Evolutionary conservation across 2,888 invertebrate species (phyloP).

Genomic region (Lordiphosa andalusiaca): DNA sequence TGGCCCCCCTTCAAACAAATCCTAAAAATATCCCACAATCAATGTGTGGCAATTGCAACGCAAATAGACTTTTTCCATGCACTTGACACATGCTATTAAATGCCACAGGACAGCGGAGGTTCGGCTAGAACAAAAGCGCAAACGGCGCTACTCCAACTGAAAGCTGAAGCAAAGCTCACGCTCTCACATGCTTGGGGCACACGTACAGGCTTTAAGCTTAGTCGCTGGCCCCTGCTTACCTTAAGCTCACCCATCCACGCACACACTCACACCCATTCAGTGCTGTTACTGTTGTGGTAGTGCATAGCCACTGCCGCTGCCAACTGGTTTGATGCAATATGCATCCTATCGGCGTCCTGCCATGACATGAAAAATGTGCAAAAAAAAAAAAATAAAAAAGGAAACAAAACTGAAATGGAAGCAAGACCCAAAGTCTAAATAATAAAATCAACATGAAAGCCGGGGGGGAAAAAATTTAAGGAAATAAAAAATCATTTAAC

Average conservation of each 20-base stretch:
- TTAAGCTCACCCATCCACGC: too few species aligned
- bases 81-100: slow-evolving; percentile 75
- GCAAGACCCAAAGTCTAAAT: slow-evolving; percentile 48
- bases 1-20: neutral
- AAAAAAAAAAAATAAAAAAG: slow-evolving; percentile 18
- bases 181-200: too few species aligned
- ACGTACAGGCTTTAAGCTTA: too few species aligned
- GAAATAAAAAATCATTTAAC: slow-evolving; percentile 57
- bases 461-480: slow-evolving; percentile 6
- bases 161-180: slow-evolving; percentile 26
- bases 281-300: too few species aligned
- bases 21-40: slow-evolving; percentile 12
- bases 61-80: slow-evolving; percentile 76
- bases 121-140: too few species aligned
- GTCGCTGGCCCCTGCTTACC: too few species aligned
- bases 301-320: neutral
- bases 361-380: slow-evolving; percentile 74
- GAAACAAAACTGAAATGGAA: slow-evolving; percentile 4
- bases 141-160: neutral
- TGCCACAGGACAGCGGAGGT: slow-evolving; percentile 44
- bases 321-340: neutral
- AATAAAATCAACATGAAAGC: slow-evolving; percentile 70
- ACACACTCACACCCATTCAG: too few species aligned
- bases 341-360: slow-evolving; percentile 11
- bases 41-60: slow-evolving; percentile 60